Percentiles rank a stretch among this genome's conserved stretches.
Conservation (phyloP, 2,888 invertebrate genomes). For the Terebella lapidaria region DNA sequence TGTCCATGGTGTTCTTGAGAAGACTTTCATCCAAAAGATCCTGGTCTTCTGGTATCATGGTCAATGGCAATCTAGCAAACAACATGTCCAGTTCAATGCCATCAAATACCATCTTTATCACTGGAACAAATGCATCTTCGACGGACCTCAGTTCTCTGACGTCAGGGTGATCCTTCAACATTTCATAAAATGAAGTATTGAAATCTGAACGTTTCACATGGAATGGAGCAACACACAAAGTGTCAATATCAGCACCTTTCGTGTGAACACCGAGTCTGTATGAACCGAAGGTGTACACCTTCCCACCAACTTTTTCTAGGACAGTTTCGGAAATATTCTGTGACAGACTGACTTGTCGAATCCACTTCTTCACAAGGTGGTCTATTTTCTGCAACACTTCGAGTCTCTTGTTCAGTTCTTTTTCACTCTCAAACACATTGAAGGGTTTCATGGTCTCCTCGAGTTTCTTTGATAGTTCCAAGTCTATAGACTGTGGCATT, state of each 20-base stretch:
- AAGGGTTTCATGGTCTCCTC: slow-evolving; percentile 73
- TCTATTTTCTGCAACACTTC: slow-evolving; percentile 72
- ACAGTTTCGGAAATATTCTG: slow-evolving; percentile 83
- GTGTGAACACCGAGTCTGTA: slow-evolving; percentile 88
- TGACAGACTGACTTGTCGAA: slow-evolving; percentile 74
- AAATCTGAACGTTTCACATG: slow-evolving; percentile 92
- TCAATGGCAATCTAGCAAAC: slow-evolving; percentile 90
- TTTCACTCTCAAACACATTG: slow-evolving; percentile 85
- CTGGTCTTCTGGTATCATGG: slow-evolving; percentile 85
- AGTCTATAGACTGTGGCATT: slow-evolving; percentile 73
- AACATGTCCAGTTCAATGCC: slow-evolving; percentile 96
- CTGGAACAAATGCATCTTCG: slow-evolving; percentile 97
- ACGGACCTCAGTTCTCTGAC: slow-evolving; percentile 83
- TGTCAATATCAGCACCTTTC: slow-evolving; percentile 95
- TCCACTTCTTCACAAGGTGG: slow-evolving; percentile 88
- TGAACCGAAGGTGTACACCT: slow-evolving; percentile 99
- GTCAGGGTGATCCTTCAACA: slow-evolving; percentile 80
- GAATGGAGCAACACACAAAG: slow-evolving; percentile 92
- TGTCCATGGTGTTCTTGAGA: slow-evolving; percentile 82
- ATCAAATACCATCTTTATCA: slow-evolving; percentile 98
- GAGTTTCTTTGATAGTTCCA: slow-evolving; percentile 71
- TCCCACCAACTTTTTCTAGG: slow-evolving; percentile 85
- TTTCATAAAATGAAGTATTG: slow-evolving; percentile 89
- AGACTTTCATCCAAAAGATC: slow-evolving; percentile 77
- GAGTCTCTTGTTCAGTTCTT: slow-evolving; percentile 76